Evolutionary conservation across 53 echinoderm and acorn worm species (phyloP).

Genomic region (Actinopyga echinites): DNA sequence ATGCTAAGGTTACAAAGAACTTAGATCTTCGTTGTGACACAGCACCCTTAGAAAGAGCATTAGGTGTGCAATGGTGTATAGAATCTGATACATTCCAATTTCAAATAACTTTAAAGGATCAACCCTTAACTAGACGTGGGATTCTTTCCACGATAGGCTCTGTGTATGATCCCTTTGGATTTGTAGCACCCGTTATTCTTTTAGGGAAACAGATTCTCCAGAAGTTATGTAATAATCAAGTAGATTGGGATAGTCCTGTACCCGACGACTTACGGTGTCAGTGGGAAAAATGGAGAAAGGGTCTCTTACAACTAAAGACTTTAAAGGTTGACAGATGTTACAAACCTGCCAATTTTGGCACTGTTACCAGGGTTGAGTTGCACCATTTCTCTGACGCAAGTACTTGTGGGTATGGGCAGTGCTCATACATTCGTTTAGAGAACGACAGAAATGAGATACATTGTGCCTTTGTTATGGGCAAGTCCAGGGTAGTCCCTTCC

Average conservation of each 20-base stretch:
- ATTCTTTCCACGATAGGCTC: no score
- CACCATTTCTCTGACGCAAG: slow-evolving; percentile 67
- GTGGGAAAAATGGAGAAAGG: slow-evolving; percentile 56
- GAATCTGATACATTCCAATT: slow-evolving; percentile 50
- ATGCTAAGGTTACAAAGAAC: not conserved
- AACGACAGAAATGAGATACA: slow-evolving; percentile 37
- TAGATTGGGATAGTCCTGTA: slow-evolving; percentile 63
- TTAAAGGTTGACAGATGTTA: slow-evolving; percentile 43
- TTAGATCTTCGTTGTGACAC: not conserved
- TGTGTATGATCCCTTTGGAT: slow-evolving; percentile 66
- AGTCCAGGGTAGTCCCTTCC: slow-evolving; percentile 46
- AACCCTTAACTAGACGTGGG: slow-evolving; percentile 6
- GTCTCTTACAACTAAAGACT: slow-evolving; percentile 24
- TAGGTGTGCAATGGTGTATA: slow-evolving; percentile 15
- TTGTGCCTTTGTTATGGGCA: slow-evolving; percentile 53
- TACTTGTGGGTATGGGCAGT: slow-evolving; percentile 56
- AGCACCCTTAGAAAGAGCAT: not conserved
- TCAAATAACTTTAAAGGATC: not conserved
- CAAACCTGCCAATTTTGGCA: slow-evolving; percentile 48
- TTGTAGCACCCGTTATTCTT: slow-evolving; percentile 56
- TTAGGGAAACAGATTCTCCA: slow-evolving; percentile 65
- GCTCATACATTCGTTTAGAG: slow-evolving; percentile 48
- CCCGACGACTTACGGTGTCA: slow-evolving; percentile 34
- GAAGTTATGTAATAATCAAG: slow-evolving; percentile 44
- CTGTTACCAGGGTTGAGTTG: not conserved